phyloP scores from a whole-genome alignment of 2,113 vertebrate genomes.

The Macrotis lagotis region DNA sequence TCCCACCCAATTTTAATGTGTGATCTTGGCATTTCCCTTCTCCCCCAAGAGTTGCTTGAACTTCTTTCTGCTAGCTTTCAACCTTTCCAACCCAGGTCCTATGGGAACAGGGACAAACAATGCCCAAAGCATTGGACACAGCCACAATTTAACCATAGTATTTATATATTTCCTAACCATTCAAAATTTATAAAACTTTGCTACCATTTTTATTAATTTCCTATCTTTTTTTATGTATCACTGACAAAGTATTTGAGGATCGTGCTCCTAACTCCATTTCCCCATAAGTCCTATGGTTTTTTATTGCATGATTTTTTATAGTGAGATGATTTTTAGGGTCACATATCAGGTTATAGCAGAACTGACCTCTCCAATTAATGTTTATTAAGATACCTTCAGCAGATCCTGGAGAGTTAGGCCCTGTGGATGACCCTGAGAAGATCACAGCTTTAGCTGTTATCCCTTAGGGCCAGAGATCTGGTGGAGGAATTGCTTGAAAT shows the following conservation, averaged over 20 bases:
- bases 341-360: background rate
- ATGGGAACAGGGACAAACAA: background rate
- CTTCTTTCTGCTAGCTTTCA: background rate
- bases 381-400: background rate
- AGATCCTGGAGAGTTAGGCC: background rate
- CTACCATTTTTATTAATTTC: background rate
- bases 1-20: background rate
- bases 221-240: background rate
- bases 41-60: background rate
- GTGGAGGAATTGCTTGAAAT: background rate
- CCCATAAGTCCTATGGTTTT: background rate
- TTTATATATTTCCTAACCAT: background rate
- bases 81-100: background rate
- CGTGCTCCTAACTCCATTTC: background rate
- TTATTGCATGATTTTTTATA: background rate
- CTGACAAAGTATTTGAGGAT: background rate
- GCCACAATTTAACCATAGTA: background rate
- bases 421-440: background rate
- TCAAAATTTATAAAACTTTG: background rate
- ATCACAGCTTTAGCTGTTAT: background rate
- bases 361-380: background rate
- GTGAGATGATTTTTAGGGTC: background rate
- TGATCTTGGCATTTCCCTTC: background rate
- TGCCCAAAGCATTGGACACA: background rate
- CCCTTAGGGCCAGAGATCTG: background rate